Conservation (phyloP, 2,113 vertebrate genomes). For the Rhagologus leucostigma region DNA sequence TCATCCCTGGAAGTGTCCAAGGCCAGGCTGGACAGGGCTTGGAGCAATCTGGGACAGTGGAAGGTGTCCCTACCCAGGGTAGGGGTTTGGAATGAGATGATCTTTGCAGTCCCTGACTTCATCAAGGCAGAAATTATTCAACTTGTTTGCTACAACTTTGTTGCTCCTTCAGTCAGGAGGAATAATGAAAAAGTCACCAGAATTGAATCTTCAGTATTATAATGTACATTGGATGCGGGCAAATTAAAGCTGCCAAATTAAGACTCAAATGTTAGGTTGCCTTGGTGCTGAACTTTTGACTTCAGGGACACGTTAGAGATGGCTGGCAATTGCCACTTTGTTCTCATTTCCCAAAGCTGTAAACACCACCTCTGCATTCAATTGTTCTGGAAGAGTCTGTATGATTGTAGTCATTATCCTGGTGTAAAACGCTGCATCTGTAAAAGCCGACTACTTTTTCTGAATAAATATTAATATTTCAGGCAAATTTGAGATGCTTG, state of each 20-base stretch:
- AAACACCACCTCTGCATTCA: background rate
- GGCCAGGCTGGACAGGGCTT: accelerated
- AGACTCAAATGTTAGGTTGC: background rate
- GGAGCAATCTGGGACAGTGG: accelerated
- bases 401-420: background rate
- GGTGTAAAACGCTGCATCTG: background rate
- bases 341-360: background rate
- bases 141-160: background rate
- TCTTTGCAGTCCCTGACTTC: background rate
- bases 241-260: background rate
- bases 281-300: background rate
- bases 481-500: background rate
- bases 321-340: accelerated
- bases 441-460: background rate
- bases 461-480: background rate
- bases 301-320: background rate
- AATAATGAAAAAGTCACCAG: background rate
- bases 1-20: background rate
- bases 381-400: background rate
- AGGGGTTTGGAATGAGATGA: background rate
- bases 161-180: background rate
- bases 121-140: background rate
- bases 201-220: background rate
- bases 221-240: no score
- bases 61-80: accelerated